Evolutionary conservation across 2,888 invertebrate species (phyloP), one percentile per base, ranked within the genome.

Genomic region (Baccha elongata): DNA sequence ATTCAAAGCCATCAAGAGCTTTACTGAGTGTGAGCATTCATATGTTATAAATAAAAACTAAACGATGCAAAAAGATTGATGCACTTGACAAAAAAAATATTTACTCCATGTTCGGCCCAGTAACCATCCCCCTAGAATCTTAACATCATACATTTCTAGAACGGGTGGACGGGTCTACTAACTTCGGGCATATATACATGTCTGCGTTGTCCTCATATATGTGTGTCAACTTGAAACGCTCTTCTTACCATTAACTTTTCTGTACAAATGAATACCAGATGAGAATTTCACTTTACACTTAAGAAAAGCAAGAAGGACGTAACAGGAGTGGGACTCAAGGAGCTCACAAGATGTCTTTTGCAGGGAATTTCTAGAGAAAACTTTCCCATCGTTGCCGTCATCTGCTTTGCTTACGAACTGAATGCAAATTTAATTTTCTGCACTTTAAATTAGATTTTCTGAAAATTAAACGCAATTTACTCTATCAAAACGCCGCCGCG

Each of bases 391-490:
- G 67, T 73, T 68, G 72, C 72, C 80, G 68, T 69, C 71, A 29
- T 83, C 76, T 48, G 69, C 52, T 71, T 35, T 67, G 72, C 76
- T 76, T 83, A 83, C 72, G 78, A 42, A 73, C 83, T 83, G 83
- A 83, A 83, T 83, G 83, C 83, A 83, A 83, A 83, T 83, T 83
- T 83, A 72, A 83, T 83, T 83, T 83, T 83, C 78, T 83, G 83
- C 83, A 83, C 83, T 83, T 83, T 78, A 83, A 83, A 83, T 83
- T 83, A 83, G 83, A 83, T 83, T 78, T 78, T 83, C 68, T 83
- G 83, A 78, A 78, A 83, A 83, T 83, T 83, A 83, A 83, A 83
- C 83, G 83, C 83, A 83, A 83, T 83, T 83, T 83, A 78, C 83
- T 78, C 78, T 68, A 72, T 76, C 83, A 55, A 83, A 73, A 68